Evolutionary conservation across 2,113 vertebrate genomes (phyloP), one percentile per base, ranked within the genome.

Genomic region (Pluvialis apricaria): DNA sequence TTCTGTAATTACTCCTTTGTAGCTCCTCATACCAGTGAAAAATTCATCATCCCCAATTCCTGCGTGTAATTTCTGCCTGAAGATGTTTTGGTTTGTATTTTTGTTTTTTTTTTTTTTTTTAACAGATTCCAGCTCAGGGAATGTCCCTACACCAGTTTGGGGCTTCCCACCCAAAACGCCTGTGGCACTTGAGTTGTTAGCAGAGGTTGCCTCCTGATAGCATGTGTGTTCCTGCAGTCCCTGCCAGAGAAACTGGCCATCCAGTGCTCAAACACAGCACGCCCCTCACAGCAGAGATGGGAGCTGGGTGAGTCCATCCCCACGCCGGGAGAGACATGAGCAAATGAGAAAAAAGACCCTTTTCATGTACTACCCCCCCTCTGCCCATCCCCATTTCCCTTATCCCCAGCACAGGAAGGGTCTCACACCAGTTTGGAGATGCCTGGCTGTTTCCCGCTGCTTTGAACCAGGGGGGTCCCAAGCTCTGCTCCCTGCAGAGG

Each of bases 311-410:
- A 58, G 38, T 52, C 71, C 36, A 29, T 15, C 28, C 42, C 52
- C 29, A 28, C 0, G 0, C 32, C 0, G 1, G n/a, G 31, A 51
- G 16, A 72, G 9, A 36, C 28, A 20, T 0, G 11, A 93, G n/a
- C 12, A 73, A 69, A 55, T 18, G 29, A 61, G 25, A 47, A 47
- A 66, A 62, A n/a, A 25, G 8, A 9, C 8, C 3, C 16, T 91
- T 79, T 71, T 68, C 24, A 7, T 8, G 17, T 21, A 17, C 52
- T 13, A 15, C 2, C 16, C 13, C 11, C 15, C 1, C 22, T n/a
- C 47, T 26, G 20, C 36, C 34, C n/a, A 8, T 29, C 44, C 31
- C 34, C 20, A 2, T 68, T 42, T 42, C 54, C 44, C 28, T 32
- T 54, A n/a, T 49, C 24, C 19, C n/a, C 64, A 14, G 29, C 34